These are phyloP conservation scores for Drosophila subsilvestris DNA, from an alignment of 2,888 invertebrate genomes.

Conservation along the genomic window DNA sequence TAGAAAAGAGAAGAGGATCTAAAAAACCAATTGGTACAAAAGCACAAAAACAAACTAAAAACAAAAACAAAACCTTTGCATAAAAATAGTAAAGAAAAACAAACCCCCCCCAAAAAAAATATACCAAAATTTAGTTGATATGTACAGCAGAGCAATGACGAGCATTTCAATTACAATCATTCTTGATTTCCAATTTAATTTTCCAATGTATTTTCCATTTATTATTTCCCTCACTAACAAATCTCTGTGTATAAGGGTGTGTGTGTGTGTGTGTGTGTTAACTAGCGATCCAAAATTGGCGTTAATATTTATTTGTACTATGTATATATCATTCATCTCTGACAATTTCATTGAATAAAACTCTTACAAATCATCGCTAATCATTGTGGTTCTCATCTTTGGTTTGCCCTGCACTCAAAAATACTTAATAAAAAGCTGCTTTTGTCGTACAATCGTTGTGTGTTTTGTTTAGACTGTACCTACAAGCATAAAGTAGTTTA, in stretches of 20 bases:
- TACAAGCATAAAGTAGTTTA: constrained; percentile 9
- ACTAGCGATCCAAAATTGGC: constrained; percentile 54
- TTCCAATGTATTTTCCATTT: constrained; percentile 26
- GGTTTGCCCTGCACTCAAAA: constrained; percentile 28
- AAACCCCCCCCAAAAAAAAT: constrained; percentile 41
- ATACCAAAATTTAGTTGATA: constrained; percentile 42
- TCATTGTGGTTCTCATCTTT: constrained; percentile 23
- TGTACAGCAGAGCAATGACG: constrained; percentile 55
- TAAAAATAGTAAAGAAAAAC: constrained; percentile 39
- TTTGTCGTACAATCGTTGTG: constrained; percentile 47
- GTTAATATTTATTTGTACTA: constrained; percentile 47
- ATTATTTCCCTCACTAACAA: constrained; percentile 31
- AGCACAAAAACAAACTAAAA: constrained; percentile 39
- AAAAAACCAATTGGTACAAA: constrained; percentile 73
- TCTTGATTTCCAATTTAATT: constrained; percentile 23
- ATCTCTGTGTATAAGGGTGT: constrained; percentile 26
- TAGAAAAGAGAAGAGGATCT: constrained; percentile 84
- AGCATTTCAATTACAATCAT: constrained; percentile 44
- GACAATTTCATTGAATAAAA: constrained; percentile 13
- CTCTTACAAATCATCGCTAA: constrained; percentile 17
- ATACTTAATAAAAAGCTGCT: constrained; percentile 26
- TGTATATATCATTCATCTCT: constrained; percentile 29
- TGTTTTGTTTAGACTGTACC: constrained; percentile 42
- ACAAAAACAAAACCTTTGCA: constrained; percentile 50
- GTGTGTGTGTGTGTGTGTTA: constrained; percentile 15